phyloP scores from a whole-genome alignment of 1,140 invertebrate genomes.

The Diabrotica virgifera region DNA sequence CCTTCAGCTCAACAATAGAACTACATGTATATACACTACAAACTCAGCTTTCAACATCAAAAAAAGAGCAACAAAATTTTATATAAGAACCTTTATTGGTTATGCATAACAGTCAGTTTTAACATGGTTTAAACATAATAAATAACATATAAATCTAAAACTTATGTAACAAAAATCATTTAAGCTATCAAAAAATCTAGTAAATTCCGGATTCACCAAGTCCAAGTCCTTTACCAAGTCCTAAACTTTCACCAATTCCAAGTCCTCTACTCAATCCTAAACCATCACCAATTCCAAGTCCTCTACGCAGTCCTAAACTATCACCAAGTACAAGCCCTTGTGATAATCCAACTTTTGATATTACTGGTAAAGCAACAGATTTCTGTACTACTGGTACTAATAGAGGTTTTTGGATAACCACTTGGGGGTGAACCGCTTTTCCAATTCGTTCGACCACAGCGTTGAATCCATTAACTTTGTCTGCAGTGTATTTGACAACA shows the following conservation, averaged over 20 bases:
- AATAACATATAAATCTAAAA: no score
- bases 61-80: no score
- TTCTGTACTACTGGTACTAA: neutral
- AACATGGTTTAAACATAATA: no score
- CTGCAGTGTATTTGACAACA: constrained; percentile 58
- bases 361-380: neutral
- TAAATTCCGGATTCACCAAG: neutral
- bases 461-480: constrained; percentile 57
- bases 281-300: neutral
- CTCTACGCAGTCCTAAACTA: neutral
- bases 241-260: neutral
- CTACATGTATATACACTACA: no score
- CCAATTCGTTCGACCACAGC: constrained; percentile 40
- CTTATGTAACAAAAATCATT: no score
- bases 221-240: neutral
- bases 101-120: no score
- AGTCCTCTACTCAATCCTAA: neutral
- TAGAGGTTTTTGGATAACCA: neutral
- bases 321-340: neutral
- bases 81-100: no score
- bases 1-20: no score
- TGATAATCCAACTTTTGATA: neutral
- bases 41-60: no score
- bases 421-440: constrained; percentile 23
- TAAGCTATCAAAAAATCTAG: no score